These are phyloP conservation scores for Dascyllus trimaculatus DNA, from an alignment of 2,113 vertebrate genomes.

Conservation along the genomic window DNA sequence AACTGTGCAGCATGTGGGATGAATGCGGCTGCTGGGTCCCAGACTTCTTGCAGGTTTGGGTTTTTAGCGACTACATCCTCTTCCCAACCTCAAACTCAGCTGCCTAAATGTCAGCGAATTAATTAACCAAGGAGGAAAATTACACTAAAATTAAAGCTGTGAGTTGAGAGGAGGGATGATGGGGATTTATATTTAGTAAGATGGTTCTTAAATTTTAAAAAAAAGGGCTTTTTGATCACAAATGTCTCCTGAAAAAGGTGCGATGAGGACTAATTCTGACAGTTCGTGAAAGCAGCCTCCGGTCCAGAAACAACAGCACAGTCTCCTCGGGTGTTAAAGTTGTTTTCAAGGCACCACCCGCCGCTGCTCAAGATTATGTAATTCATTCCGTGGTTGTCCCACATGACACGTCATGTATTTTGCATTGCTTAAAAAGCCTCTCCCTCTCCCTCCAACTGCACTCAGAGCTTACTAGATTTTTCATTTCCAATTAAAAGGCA, in stretches of 20 bases:
- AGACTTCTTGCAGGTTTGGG: conserved; percentile 35
- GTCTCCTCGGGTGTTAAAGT: conserved; percentile 47
- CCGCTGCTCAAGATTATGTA: conserved; percentile 64
- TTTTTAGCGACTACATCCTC: conserved; percentile 28
- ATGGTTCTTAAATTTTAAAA: not conserved
- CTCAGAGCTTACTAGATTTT: conserved; percentile 72
- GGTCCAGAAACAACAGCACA: conserved; percentile 18
- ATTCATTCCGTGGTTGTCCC: conserved; percentile 61
- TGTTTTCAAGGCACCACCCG: conserved; percentile 56
- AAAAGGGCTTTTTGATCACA: not conserved
- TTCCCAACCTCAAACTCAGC: conserved; percentile 29
- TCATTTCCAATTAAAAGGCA: conserved; percentile 79
- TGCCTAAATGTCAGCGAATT: conserved; percentile 30
- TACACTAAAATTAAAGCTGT: not conserved
- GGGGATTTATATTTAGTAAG: not conserved
- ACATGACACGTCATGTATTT: conserved; percentile 79
- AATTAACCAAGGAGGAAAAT: conserved; percentile 34
- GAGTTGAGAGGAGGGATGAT: not conserved
- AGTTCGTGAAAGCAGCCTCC: not conserved
- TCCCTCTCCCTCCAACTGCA: conserved; percentile 54
- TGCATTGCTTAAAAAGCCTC: conserved; percentile 76
- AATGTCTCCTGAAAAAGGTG: conserved; percentile 1
- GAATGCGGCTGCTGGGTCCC: conserved; percentile 25
- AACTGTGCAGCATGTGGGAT: conserved; percentile 36
- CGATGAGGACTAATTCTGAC: not conserved